Evolutionary conservation across 2,888 invertebrate genomes (phyloP).

Genomic region (Agrilus mali): DNA sequence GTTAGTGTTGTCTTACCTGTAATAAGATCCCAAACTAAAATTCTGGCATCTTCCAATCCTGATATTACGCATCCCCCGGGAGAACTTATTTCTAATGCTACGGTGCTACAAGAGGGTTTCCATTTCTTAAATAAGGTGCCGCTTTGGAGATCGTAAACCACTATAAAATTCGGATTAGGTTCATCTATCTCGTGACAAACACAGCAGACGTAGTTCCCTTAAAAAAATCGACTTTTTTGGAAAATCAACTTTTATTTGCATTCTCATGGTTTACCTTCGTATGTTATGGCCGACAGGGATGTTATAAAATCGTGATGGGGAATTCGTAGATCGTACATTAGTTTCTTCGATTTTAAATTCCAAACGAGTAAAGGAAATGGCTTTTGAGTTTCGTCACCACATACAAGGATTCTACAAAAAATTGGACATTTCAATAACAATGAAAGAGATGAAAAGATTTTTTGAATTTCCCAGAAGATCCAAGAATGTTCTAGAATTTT

Average conservation of each 20-base stretch:
- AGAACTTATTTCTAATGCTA: slow-evolving; percentile 75
- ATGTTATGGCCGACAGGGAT: slow-evolving; percentile 69
- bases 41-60: slow-evolving; percentile 68
- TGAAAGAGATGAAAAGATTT: too few relatives aligned
- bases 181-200: slow-evolving; percentile 59
- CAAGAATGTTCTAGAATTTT: too few relatives aligned
- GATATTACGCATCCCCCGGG: slow-evolving; percentile 73
- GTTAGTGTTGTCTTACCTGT: slow-evolving; percentile 41
- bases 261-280: slow-evolving; percentile 46
- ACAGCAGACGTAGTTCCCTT: slow-evolving; percentile 60
- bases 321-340: slow-evolving; percentile 76
- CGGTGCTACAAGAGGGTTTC: slow-evolving; percentile 76
- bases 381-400: slow-evolving; percentile 86
- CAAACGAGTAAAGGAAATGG: slow-evolving; percentile 83
- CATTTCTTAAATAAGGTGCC: slow-evolving; percentile 86
- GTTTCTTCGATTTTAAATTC: slow-evolving; percentile 72
- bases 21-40: slow-evolving; percentile 76
- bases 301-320: slow-evolving; percentile 84
- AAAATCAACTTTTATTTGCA: slow-evolving; percentile 1
- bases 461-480: too few relatives aligned
- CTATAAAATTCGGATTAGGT: slow-evolving; percentile 76
- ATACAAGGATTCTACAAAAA: slow-evolving; percentile 57
- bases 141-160: slow-evolving; percentile 81
- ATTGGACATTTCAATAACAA: not conserved
- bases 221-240: not conserved